Evolutionary conservation across 2,888 invertebrate genomes (phyloP), one percentile per base, ranked within the genome.

Genomic region (Eustalomyia histrio): DNA sequence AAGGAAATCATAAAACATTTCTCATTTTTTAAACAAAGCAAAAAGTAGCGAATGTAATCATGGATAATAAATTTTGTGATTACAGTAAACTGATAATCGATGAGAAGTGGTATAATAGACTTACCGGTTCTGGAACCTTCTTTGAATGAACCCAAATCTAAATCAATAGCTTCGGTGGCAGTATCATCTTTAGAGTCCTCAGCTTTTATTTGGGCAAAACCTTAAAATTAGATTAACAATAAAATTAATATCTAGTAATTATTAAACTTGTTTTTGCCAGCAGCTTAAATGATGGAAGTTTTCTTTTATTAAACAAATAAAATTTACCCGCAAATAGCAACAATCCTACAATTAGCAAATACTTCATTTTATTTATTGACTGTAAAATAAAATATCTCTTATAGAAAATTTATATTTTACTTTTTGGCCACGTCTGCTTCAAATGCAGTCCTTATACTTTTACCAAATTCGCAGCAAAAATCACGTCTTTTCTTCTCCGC

Each of bases 111-210:
- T 12, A 53, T 14, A 2, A 43, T 9, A 43, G 14, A 75, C 86
- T 88, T 88, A 96, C 96, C 96, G 89, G 98, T 99, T 90, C 96
- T 94, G 9, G 97, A 97, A 79, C 93, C 97, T 90, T 98, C 97
- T 83, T 96, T 92, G 83, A 90, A 96, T 60, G 96, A 93, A 14
- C 97, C 97, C 73, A 97, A 91, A 90, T 97, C 96, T 39, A 93
- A 92, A 64, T 97, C 96, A 69, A 95, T 92, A 6, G 93, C 94
- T 86, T 93, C 93, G 61, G 92, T 91, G 52, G 85, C 84, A 71
- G 85, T 85, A 18, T 82, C 85, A 35, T 79, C 74, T 5, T 83
- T 79, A 12, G 80, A 83, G 12, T 85, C 84, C 14, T 86, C 85
- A 7, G 87, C 90, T 9, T 79, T 85, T 75, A 88, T 90, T 84